Evolutionary conservation across 1,140 invertebrate genomes (phyloP).

Genomic region (Adelges cooleyi): DNA sequence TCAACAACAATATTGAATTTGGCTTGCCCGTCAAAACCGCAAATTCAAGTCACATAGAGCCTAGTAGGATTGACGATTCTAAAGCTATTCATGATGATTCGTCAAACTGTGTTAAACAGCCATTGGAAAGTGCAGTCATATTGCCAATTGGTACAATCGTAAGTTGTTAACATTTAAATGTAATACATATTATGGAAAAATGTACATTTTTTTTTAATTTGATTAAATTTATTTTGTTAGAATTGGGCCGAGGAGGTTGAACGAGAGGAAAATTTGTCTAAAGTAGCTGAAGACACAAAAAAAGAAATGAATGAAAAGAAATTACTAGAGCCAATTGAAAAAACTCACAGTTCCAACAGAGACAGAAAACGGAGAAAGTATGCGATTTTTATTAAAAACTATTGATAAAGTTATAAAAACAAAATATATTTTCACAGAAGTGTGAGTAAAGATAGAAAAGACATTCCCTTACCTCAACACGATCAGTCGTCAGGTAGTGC

Average conservation of each 20-base stretch:
- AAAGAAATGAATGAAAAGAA: constrained; percentile 21
- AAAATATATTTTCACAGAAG: background rate
- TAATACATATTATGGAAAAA: no score
- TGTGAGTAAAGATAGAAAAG: constrained; percentile 10
- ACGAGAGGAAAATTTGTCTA: constrained; percentile 18
- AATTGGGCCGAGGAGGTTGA: constrained; percentile 30
- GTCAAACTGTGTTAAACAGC: background rate
- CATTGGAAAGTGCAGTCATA: constrained; percentile 11
- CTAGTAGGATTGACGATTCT: background rate
- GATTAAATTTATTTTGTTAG: constrained; percentile 1
- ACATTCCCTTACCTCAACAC: background rate
- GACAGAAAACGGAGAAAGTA: constrained; percentile 24
- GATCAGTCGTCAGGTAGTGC: background rate
- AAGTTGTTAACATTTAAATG: constrained; percentile 1
- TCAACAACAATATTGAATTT: background rate
- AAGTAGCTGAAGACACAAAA: constrained; percentile 17
- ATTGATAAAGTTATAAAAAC: background rate
- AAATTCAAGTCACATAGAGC: background rate
- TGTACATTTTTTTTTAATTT: no score
- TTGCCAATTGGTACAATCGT: constrained; percentile 17
- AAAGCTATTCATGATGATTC: background rate
- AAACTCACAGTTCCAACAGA: background rate
- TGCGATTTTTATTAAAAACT: background rate
- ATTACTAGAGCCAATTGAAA: constrained; percentile 4
- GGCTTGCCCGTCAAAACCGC: background rate